Conservation (phyloP, 1,140 invertebrate genomes). For the Wiebesia pumilae region DNA sequence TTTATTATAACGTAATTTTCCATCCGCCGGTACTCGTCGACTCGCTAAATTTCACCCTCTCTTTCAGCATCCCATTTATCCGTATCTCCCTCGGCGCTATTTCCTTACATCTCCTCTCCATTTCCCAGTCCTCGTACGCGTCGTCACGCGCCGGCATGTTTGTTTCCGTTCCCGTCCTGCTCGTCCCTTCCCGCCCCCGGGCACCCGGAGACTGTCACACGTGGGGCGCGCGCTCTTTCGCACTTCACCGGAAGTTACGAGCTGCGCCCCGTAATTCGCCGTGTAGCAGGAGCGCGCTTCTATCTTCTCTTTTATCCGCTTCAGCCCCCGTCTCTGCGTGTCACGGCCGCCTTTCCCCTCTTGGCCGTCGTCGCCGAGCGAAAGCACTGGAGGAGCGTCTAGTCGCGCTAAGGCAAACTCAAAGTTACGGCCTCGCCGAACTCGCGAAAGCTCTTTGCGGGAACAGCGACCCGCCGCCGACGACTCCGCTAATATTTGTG, state of each 20-base stretch:
- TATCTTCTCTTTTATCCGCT: slow-evolving; percentile 27
- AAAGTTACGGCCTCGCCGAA: slow-evolving; percentile 60
- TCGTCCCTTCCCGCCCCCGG: background rate
- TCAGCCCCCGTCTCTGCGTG: background rate
- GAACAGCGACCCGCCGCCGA: slow-evolving; percentile 44
- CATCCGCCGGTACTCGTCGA: background rate
- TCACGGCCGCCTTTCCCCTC: background rate
- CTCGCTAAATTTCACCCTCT: background rate
- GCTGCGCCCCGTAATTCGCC: slow-evolving; percentile 27
- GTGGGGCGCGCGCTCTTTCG: slow-evolving; percentile 12
- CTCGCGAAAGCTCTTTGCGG: slow-evolving; percentile 65
- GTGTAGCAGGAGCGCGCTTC: slow-evolving; percentile 8
- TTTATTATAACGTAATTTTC: background rate
- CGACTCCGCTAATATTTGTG: slow-evolving; percentile 35
- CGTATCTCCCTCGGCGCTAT: background rate
- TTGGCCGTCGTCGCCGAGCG: background rate
- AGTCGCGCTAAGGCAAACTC: slow-evolving; percentile 53
- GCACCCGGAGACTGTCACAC: background rate
- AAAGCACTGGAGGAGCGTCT: background rate
- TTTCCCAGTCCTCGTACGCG: background rate
- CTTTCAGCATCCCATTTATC: background rate
- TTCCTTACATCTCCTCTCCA: background rate
- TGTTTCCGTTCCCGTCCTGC: background rate
- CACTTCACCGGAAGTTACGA: slow-evolving; percentile 48
- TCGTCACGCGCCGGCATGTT: background rate